Percentiles rank a stretch among this genome's conserved stretches.
phyloP scores from a whole-genome alignment of 2,888 invertebrate genomes.

The Nasonia oneida region DNA sequence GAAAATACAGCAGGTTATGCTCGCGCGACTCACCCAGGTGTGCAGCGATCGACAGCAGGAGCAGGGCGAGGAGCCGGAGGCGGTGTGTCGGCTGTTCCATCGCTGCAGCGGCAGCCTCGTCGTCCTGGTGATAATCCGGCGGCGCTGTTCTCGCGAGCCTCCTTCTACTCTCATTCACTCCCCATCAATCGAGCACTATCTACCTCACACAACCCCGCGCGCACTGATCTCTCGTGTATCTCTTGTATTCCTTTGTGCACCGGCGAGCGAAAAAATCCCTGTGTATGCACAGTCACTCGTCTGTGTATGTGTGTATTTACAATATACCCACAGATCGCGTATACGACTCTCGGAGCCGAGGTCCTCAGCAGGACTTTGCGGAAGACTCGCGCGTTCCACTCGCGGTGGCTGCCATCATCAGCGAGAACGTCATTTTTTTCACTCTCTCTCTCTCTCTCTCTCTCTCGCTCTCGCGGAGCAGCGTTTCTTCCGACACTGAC shows the following conservation, averaged over 20 bases:
- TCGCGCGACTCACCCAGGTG: slow-evolving; percentile 38
- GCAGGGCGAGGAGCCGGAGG: slow-evolving; percentile 19
- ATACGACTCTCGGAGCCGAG: background rate
- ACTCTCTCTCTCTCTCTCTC: background rate
- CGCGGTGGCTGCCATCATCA: slow-evolving; percentile 22
- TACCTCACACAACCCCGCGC: background rate
- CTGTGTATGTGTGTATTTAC: background rate
- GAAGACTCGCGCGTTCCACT: slow-evolving; percentile 29
- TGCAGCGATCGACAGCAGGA: slow-evolving; percentile 28
- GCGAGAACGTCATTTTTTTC: slow-evolving; percentile 54
- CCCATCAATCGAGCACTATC: slow-evolving; percentile 25
- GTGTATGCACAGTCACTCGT: slow-evolving; percentile 3
- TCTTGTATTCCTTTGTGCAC: background rate
- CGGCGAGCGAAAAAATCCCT: background rate
- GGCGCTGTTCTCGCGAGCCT: background rate
- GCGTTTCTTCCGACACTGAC: slow-evolving; percentile 1
- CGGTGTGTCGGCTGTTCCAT: slow-evolving; percentile 36
- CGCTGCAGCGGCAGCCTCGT: slow-evolving; percentile 20
- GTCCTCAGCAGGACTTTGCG: slow-evolving; percentile 53
- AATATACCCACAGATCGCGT: background rate
- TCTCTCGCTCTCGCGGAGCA: background rate
- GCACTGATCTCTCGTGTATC: background rate
- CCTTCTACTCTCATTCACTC: slow-evolving; percentile 23
- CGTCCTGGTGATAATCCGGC: slow-evolving; percentile 39
- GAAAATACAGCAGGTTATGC: background rate